Base-by-base conservation (phyloP, 2,113 vertebrate species). In the Trichomycterus rosablanca region DNA sequence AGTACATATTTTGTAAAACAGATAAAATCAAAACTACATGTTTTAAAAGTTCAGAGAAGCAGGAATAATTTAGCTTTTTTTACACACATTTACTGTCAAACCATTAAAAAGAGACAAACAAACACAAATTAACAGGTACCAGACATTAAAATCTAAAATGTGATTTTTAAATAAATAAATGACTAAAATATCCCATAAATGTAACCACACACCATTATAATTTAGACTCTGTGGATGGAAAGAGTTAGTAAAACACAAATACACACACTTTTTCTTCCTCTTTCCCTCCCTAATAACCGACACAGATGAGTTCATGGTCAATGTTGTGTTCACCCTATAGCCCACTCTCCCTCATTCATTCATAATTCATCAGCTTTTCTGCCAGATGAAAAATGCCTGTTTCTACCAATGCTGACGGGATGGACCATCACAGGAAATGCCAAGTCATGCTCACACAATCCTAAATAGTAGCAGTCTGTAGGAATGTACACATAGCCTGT, bases 371-470 rank as follows among this genome's bases (percentile, higher is more conserved):
- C 35, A 42, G 55, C 14, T 12, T 68, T 65, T 44, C 5, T 24
- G 26, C 28, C 19, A 26, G 30, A 63, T 70, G 71, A 74, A 70
- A 67, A 76, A 74, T 76, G 57, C 53, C 51, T 26, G 32, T 54
- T 74, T 67, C 66, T 64, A 71, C 70, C 35, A 19, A 32, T 42
- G 46, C 16, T 70, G 74, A 76, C 74, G 58, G 45, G 30, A 43
- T 40, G 62, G 43, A 63, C 49, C 23, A 67, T 67, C 55, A 32
- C 61, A 43, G 53, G 48, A 73, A 70, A 58, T 59, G 71, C 74
- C 67, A 55, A 64, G 67, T 67, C 74, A 76, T 70, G 71, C 59
- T 40, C 67, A 30, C 35, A 30, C 54, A 42, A 61, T 68, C 59
- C 54, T 59, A 44, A 39, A 40, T 55, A 28, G 59, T 40, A 54